phyloP scores from a whole-genome alignment of 2,113 vertebrate species.

The Microcebus lehilahytsara region DNA sequence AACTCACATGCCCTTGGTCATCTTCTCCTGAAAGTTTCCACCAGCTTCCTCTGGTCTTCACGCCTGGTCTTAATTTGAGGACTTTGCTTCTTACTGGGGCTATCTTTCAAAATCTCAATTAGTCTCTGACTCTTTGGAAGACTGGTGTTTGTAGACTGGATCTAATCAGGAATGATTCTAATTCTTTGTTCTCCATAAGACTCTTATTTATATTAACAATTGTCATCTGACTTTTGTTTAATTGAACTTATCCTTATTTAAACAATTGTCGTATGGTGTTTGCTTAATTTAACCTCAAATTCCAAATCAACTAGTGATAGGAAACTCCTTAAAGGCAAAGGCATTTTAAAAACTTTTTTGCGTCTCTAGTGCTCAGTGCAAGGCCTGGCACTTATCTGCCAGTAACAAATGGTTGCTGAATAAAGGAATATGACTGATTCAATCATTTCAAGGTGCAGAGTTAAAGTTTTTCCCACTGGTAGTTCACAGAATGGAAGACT shows the following conservation, averaged over 20 bases:
- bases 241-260: constrained; percentile 23
- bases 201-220: not conserved
- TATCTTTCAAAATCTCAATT: not conserved
- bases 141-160: not conserved
- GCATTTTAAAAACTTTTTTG: not conserved
- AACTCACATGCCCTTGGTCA: not conserved
- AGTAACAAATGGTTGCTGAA: not conserved
- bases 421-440: not conserved
- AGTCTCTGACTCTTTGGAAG: not conserved
- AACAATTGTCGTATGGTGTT: not conserved
- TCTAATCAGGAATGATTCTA: not conserved
- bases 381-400: not conserved
- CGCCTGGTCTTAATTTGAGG: not conserved
- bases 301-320: not conserved
- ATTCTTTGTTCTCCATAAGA: constrained; percentile 7
- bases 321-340: not conserved
- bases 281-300: constrained; percentile 29
- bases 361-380: not conserved
- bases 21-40: not conserved
- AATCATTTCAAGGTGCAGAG: not conserved
- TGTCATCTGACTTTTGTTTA: not conserved
- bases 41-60: not conserved
- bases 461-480: not conserved
- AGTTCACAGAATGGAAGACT: not conserved
- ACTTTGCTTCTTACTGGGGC: not conserved